Evolutionary conservation across 2,797 vertebrate species (phyloP).

Genomic region (Buphagus erythrorhynchus): DNA sequence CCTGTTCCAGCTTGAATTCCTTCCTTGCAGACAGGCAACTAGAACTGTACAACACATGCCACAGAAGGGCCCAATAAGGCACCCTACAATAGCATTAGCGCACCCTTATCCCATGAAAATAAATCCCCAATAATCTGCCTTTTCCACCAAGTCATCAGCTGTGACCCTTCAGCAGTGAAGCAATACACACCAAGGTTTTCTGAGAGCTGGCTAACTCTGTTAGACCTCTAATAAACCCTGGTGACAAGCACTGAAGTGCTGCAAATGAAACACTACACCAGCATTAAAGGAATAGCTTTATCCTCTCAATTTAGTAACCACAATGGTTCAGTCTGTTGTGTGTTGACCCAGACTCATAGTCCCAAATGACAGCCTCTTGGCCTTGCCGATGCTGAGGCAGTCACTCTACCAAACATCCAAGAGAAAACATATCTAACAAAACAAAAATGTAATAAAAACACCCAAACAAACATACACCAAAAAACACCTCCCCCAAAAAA

Average conservation of each 20-base stretch:
- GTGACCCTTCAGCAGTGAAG: not conserved
- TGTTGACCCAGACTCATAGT: not conserved
- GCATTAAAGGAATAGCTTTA: slow-evolving; percentile 50
- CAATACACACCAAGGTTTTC: not conserved
- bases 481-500: fast-evolving
- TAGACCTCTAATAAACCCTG: not conserved
- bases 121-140: slow-evolving; percentile 42
- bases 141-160: slow-evolving; percentile 11
- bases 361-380: not conserved
- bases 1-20: slow-evolving; percentile 57
- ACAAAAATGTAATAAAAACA: not conserved
- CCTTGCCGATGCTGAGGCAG: not conserved
- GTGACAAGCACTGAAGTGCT: not conserved
- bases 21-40: not conserved
- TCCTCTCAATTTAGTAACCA: slow-evolving; percentile 45
- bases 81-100: not conserved
- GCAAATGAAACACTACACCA: slow-evolving; percentile 29
- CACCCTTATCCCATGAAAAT: not conserved
- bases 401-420: not conserved
- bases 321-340: not conserved
- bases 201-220: not conserved
- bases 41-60: not conserved
- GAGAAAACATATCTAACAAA: not conserved
- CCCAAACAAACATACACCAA: not conserved
- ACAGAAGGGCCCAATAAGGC: not conserved